Evolutionary conservation across 2,113 vertebrate species (phyloP).

Genomic region (Struthio camelus): DNA sequence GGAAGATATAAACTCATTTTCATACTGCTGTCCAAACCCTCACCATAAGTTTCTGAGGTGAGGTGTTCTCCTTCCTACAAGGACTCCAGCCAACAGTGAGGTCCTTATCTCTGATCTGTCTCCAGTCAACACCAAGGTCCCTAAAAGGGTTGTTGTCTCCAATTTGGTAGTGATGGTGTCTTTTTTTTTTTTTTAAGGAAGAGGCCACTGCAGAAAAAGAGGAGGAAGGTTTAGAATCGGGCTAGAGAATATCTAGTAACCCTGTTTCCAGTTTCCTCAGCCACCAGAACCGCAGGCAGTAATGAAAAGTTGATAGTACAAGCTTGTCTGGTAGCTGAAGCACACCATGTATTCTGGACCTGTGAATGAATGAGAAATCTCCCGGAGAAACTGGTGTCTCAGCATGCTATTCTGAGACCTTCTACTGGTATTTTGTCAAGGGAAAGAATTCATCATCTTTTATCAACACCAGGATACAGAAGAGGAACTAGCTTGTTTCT

Average conservation of each 20-base stretch:
- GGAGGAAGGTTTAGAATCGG: background rate
- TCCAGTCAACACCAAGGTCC: background rate
- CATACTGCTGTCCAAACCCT: background rate
- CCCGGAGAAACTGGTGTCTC: background rate
- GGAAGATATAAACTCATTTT: background rate
- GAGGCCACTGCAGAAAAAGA: background rate
- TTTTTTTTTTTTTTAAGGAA: background rate
- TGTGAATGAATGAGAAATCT: constrained; percentile 36
- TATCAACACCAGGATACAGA: background rate
- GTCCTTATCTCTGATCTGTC: background rate
- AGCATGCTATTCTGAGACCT: background rate
- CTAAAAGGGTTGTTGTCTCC: background rate
- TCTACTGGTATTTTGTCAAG: background rate
- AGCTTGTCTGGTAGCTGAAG: background rate
- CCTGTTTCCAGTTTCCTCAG: background rate
- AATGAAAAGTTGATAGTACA: constrained; percentile 2
- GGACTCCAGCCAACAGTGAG: accelerated
- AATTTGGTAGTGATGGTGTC: too few species aligned
- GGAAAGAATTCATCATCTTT: background rate
- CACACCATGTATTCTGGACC: background rate
- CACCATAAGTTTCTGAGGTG: background rate
- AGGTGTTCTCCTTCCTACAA: background rate
- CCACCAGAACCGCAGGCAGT: background rate
- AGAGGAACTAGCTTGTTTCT: background rate
- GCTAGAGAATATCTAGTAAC: background rate